Evolutionary conservation across 2,113 vertebrate genomes (phyloP), one percentile per base, ranked within the genome.

Genomic region (Cavia aperea): DNA sequence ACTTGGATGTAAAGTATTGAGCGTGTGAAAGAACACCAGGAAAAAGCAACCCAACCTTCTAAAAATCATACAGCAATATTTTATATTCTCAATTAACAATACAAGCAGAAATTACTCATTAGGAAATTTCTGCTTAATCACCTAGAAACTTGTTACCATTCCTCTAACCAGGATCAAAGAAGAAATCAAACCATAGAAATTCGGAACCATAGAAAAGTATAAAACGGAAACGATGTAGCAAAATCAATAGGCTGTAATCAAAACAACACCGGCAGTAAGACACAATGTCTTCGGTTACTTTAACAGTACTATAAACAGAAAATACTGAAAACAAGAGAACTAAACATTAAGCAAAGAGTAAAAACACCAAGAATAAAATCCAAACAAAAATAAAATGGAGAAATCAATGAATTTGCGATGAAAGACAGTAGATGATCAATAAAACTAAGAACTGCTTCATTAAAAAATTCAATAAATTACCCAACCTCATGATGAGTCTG

Each of bases 361-460:
- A 95, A 89, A 94, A 62, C 75, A 81, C 9, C 66, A 88, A 46
- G 10, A 86, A 46, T 7, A 78, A 83, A 39, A 95, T n/a, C 13
- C 33, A 90, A 72, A 94, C 63, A 49, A 82, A 92, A 21, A 14
- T 56, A 93, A 91, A 36, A 93, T 81, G 11, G 36, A 86, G 73
- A 86, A 90, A 95, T 85, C 91, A 95, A 82, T 89, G 54, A 85
- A 89, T 77, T 91, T 90, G 82, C 88, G 93, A 88, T 92, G 73
- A 95, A 86, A 92, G 91, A 82, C 54, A 82, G 36, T 36, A 79
- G 26, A 39, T 84, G 75, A 95, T 83, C 86, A 90, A 93, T 89
- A 95, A 91, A 93, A 89, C 70, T 89, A 95, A 93, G 86, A 89
- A 87, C 23, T 78, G 14, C 87, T 90, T 94, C 70, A 96, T 92